phyloP scores from a whole-genome alignment of 2,113 vertebrate species.

The Vimba vimba region DNA sequence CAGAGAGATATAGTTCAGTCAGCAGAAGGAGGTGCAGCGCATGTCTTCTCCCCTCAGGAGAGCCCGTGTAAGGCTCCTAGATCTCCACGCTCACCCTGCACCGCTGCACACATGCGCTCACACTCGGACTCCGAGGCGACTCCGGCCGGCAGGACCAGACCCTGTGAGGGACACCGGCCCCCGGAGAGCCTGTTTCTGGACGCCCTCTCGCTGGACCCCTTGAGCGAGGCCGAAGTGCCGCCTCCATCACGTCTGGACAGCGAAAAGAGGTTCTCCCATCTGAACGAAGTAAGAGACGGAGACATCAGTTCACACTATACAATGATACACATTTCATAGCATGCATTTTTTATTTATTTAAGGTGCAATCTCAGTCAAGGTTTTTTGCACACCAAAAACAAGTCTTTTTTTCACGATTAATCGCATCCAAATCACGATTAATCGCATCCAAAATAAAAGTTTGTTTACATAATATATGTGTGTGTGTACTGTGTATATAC shows the following conservation, averaged over 20 bases:
- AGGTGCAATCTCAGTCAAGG: no score
- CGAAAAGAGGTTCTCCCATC: constrained; percentile 82
- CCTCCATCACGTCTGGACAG: constrained; percentile 75
- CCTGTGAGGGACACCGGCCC: constrained; percentile 72
- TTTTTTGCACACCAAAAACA: no score
- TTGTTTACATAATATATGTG: no score
- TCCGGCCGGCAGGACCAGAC: constrained; percentile 78
- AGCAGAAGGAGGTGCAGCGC: constrained; percentile 69
- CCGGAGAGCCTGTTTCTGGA: constrained; percentile 91
- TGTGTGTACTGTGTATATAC: no score
- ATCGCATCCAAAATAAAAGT: no score
- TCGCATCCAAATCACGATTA: no score
- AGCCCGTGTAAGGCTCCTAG: constrained; percentile 66
- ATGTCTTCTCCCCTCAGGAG: constrained; percentile 74
- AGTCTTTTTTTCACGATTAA: no score
- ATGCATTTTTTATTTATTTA: neutral
- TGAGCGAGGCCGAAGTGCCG: constrained; percentile 78
- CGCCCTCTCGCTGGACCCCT: constrained; percentile 84
- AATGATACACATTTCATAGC: neutral
- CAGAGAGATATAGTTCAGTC: constrained; percentile 79
- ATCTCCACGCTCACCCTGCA: constrained; percentile 58
- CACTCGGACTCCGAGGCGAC: constrained; percentile 82
- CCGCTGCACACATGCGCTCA: constrained; percentile 67
- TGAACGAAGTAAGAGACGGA: constrained; percentile 76
- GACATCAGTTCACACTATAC: neutral